A percentile compares a stretch with the other conserved stretches of the same genome.
These are phyloP conservation scores for Leucoraja erinaceus DNA, from an alignment of 2,113 vertebrate genomes.

Conservation along the genomic window DNA sequence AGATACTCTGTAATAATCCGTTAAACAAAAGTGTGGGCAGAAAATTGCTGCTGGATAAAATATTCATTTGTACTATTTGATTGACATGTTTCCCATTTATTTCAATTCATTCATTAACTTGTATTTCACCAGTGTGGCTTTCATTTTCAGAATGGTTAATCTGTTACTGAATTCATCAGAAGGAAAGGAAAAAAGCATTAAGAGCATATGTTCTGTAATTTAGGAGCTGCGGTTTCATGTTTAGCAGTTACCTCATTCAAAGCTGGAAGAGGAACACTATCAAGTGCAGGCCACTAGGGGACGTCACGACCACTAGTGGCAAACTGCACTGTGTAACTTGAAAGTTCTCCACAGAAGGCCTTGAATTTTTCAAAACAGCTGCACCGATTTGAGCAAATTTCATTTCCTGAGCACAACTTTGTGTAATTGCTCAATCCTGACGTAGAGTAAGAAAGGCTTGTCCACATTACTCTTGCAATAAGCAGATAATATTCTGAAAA, in stretches of 20 bases:
- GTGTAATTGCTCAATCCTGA: neutral
- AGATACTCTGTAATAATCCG: constrained; percentile 28
- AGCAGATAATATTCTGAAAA: neutral
- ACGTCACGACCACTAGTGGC: neutral
- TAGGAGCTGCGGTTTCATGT: neutral
- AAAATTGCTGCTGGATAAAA: constrained; percentile 6
- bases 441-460: no score
- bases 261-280: neutral
- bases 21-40: neutral
- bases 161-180: neutral
- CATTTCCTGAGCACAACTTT: neutral
- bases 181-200: neutral
- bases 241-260: neutral
- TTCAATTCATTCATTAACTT: constrained; percentile 8
- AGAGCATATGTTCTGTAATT: neutral
- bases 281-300: neutral
- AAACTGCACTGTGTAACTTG: neutral
- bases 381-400: neutral
- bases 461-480: neutral
- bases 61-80: constrained; percentile 14
- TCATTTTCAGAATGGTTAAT: constrained; percentile 8
- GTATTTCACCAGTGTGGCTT: neutral
- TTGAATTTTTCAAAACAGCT: neutral
- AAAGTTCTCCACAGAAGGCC: neutral
- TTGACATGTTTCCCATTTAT: neutral